Evolutionary conservation across 2,888 invertebrate species (phyloP), one percentile per base, ranked within the genome.

Genomic region (Trachelus tabidus): DNA sequence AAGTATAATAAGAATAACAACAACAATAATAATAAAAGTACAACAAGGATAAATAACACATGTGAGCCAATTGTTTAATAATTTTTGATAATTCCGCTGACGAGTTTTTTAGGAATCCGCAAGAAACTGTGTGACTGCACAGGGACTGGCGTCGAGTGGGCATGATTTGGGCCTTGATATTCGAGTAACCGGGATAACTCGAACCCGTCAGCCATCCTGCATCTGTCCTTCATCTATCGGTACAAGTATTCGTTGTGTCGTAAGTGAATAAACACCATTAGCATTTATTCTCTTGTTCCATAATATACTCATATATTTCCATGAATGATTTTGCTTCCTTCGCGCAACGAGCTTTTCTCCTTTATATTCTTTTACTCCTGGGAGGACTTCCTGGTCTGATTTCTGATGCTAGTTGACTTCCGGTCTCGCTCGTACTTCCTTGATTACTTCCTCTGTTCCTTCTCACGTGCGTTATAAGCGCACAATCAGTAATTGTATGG

Each of bases 401-500:
- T 23, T 23, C 23, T 56, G 56, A 23, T 56, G 23, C 23, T 56
- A 2, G 56, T 56, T 23, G 23, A 56, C 23, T 56, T 9, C 23
- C 56, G 23, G 56, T 56, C 56, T 56, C 56, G 56, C 56, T 56
- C 56, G 56, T 23, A 56, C 56, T 23, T 56, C 23, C 40, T 15
- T 9, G 2, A 40, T 40, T 40, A 15, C 40, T 40, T 40, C 23
- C 40, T 40, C 40, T 40, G 56, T 23, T 56, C 56, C 56, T 56
- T 56, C 56, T 23, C 56, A 23, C 56, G 56, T 2, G 56, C 56
- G 23, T 56, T 56, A 56, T 56, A 23, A 0, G 23, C 56, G 56
- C 56, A 23, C 56, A 56, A 56, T 71, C 94, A 98, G 93, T 98
- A 98, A 93, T 97, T 97, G 94, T 98, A 98, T 76, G 97, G 97